Evolutionary conservation across 2,888 invertebrate species (phyloP), one percentile per base, ranked within the genome.

Genomic region (Hemicrepidius hirtus): DNA sequence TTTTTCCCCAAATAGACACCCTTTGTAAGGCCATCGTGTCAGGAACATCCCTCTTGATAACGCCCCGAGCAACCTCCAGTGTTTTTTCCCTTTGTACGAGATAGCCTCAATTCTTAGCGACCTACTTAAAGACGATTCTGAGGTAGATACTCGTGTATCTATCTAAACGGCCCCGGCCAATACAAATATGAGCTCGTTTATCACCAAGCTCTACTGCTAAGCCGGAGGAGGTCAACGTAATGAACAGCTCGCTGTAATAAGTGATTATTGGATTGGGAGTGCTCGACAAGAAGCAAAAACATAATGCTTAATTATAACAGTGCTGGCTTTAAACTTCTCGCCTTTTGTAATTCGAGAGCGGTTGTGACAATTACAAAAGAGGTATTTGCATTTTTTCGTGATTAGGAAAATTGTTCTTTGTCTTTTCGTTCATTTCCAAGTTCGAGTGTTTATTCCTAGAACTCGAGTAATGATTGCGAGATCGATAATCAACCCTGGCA

Each of bases 181-280:
- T 64, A 64, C 24, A 53, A 66, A 66, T 66, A 55, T 66, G 41
- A 55, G 44, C 66, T 66, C 66, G 66, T 66, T 66, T 44, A 66
- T 66, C 66, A 66, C 40, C 44, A 46, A 63, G 66, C 16, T 18
- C n/a, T 55, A 41, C 28, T 41, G 28, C 32, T 66, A 55, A 66
- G 53, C 55, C 21, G 35, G 40, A 41, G 53, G 18, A 66, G 66
- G 55, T 66, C 60, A 66, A 6, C 40, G 55, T 66, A 66, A 66
- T 66, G 66, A 44, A 66, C 66, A 66, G 60, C 28, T 60, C 44
- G 44, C 41, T 60, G 21, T 60, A 60, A 60, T 60, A 60, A 60
- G 60, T 60, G 44, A 60, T 60, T 60, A 60, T 60, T 60, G 60
- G 60, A 44, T 60, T 60, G 40, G 40, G 28, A 41, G 40, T 41